phyloP scores from a whole-genome alignment of 2,113 vertebrate genomes.

The Circaetus cinerascens region DNA sequence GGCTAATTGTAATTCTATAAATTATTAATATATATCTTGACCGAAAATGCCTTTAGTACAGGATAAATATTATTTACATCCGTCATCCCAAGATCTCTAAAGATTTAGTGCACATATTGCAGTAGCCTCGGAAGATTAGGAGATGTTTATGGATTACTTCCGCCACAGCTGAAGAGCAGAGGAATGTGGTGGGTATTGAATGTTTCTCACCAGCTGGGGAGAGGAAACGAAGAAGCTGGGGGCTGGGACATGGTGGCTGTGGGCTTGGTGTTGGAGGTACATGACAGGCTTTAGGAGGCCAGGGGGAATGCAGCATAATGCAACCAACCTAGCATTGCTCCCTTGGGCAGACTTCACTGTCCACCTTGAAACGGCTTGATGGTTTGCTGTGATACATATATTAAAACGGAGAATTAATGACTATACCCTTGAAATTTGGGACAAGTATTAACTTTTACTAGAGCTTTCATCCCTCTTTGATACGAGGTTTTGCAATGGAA shows the following conservation, averaged over 20 bases:
- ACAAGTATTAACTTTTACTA: not conserved
- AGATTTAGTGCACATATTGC: not conserved
- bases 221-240: not conserved
- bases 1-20: not conserved
- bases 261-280: not conserved
- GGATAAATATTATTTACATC: not conserved
- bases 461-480: not conserved
- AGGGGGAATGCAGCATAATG: not conserved
- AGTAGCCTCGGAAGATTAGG: not conserved
- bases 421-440: not conserved
- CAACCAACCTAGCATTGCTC: not conserved
- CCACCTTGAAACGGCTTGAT: not conserved
- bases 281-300: not conserved
- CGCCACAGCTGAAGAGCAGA: not conserved
- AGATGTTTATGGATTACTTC: not conserved
- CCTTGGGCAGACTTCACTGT: not conserved
- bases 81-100: not conserved
- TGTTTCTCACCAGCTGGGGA: not conserved
- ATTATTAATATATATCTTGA: not conserved
- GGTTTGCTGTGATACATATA: accelerated
- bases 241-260: not conserved
- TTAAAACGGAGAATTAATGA: not conserved
- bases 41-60: not conserved
- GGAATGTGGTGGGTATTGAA: too few species aligned
- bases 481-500: not conserved